These are phyloP conservation scores for Cossypha heuglini DNA, from an alignment of 2,797 vertebrate species.

Conservation along the genomic window DNA sequence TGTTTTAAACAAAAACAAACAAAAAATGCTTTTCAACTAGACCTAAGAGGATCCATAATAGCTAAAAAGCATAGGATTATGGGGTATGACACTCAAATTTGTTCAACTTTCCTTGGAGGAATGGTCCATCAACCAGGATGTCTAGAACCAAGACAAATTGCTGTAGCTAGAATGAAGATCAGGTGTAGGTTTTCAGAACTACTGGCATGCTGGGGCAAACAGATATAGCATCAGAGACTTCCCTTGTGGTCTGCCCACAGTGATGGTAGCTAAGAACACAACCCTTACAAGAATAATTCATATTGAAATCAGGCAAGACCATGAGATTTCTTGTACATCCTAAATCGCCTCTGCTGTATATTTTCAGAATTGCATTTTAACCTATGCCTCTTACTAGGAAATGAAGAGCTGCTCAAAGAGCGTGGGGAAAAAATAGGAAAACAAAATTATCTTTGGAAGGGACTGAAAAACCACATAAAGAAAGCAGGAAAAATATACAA, in stretches of 20 bases:
- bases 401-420: neutral
- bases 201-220: neutral
- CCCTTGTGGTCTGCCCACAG: neutral
- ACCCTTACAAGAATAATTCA: neutral
- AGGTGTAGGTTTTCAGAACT: neutral
- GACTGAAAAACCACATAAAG: neutral
- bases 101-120: neutral
- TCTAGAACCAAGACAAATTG: neutral
- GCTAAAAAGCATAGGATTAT: neutral
- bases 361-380: neutral
- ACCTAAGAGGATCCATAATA: neutral
- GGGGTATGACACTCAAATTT: neutral
- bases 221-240: neutral
- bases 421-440: neutral
- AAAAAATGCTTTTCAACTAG: neutral
- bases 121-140: neutral
- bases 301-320: neutral
- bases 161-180: neutral
- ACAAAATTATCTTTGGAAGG: neutral
- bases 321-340: neutral
- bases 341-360: rapidly evolving
- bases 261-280: neutral
- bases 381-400: neutral
- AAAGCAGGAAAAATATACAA: neutral
- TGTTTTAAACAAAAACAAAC: neutral